phyloP scores from a whole-genome alignment of 2,888 invertebrate species.

The Allacma fusca region DNA sequence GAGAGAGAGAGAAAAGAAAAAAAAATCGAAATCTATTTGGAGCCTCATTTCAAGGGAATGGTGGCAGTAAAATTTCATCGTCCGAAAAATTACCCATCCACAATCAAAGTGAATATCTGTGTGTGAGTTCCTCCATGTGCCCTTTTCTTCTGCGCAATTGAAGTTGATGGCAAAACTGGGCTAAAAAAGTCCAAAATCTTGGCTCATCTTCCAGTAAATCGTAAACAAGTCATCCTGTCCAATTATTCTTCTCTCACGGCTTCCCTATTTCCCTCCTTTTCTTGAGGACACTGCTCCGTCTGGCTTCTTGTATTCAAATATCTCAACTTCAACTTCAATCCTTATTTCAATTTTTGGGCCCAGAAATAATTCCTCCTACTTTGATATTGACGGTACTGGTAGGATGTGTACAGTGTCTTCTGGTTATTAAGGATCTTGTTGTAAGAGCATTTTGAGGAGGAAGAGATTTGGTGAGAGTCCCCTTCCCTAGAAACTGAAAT shows the following conservation, averaged over 20 bases:
- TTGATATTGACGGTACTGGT: too few relatives aligned
- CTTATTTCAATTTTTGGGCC: too few relatives aligned
- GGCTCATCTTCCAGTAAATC: conserved; percentile 43
- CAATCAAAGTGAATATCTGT: conserved; percentile 34
- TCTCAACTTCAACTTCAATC: too few relatives aligned
- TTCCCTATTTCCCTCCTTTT: conserved; percentile 1
- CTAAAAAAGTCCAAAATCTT: conserved; percentile 37
- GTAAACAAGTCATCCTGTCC: conserved; percentile 43
- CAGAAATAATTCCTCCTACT: too few relatives aligned
- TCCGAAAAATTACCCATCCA: conserved; percentile 55
- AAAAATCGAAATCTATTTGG: conserved; percentile 45
- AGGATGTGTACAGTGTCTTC: too few relatives aligned
- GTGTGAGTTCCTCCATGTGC: conserved; percentile 10
- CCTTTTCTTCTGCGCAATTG: conserved; percentile 4
- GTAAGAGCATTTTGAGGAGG: too few relatives aligned
- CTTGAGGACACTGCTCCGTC: not conserved
- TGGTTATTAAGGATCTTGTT: too few relatives aligned
- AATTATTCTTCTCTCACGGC: conserved; percentile 34
- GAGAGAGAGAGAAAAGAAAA: not conserved
- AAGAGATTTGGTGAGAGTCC: too few relatives aligned
- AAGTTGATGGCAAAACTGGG: not conserved
- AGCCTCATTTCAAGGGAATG: conserved; percentile 45
- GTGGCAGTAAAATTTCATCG: conserved; percentile 57
- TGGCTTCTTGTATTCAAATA: too few relatives aligned
- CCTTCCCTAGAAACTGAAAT: too few relatives aligned